phyloP scores from a whole-genome alignment of 1,140 invertebrate genomes.

The Portunus trituberculatus region DNA sequence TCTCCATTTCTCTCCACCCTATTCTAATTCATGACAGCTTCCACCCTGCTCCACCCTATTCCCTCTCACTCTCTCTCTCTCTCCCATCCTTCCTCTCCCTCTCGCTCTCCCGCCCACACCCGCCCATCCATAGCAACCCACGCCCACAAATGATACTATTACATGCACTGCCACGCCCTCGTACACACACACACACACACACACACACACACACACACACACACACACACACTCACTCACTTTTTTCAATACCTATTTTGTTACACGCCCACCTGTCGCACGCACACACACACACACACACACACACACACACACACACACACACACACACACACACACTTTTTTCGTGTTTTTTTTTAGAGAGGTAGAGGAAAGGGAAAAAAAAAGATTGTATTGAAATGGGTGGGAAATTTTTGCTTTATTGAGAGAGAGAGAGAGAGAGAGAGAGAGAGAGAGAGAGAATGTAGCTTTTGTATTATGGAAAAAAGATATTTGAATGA shows the following conservation, averaged over 20 bases:
- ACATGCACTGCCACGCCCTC: conserved; percentile 22
- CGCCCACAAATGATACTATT: background rate
- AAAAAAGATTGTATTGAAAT: too few relatives aligned
- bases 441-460: background rate
- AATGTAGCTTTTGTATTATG: background rate
- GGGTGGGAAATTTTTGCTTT: too few relatives aligned
- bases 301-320: background rate
- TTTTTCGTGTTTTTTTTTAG: background rate
- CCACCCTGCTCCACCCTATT: background rate
- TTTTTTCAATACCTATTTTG: background rate
- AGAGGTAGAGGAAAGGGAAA: too few relatives aligned
- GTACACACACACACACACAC: conserved; percentile 40
- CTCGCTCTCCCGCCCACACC: background rate
- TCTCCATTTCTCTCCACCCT: background rate
- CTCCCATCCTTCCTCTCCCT: background rate
- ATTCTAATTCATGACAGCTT: background rate
- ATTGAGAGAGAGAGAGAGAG: background rate
- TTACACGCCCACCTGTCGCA: background rate
- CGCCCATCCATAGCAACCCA: conserved; percentile 7
- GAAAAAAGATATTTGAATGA: background rate
- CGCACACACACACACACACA: background rate
- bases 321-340: background rate
- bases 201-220: conserved; percentile 42
- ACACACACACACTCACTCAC: conserved; percentile 45
- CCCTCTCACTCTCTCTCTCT: background rate